phyloP scores from a whole-genome alignment of 2,888 invertebrate species.

The Acrocyrtus sp. region DNA sequence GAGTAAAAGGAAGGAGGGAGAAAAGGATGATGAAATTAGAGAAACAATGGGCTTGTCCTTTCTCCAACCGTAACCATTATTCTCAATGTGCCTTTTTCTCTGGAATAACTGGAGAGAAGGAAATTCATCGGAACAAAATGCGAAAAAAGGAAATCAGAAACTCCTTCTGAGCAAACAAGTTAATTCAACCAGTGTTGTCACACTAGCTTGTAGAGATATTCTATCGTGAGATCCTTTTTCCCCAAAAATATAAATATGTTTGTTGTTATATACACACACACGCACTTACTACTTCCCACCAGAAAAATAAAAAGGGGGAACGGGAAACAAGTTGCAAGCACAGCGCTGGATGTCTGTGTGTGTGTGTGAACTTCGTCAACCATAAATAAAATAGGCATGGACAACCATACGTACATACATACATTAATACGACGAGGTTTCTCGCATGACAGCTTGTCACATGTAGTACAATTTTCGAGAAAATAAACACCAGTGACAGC shows the following conservation, averaged over 20 bases:
- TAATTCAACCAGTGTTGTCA: slow-evolving; percentile 20
- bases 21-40: slow-evolving; percentile 46
- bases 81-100: slow-evolving; percentile 19
- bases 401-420: too few species aligned
- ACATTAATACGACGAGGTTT: slow-evolving; percentile 10
- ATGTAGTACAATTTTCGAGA: slow-evolving; percentile 38
- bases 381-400: too few species aligned
- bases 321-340: background rate
- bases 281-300: too few species aligned
- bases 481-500: slow-evolving; percentile 37
- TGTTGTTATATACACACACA: too few species aligned
- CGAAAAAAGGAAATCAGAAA: slow-evolving; percentile 24
- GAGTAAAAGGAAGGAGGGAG: slow-evolving; percentile 14
- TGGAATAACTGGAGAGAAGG: slow-evolving; percentile 3
- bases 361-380: too few species aligned
- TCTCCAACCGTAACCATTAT: slow-evolving; percentile 16
- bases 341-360: too few species aligned
- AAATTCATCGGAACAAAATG: slow-evolving; percentile 5
- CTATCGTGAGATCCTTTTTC: too few species aligned
- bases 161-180: slow-evolving; percentile 35
- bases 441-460: slow-evolving; percentile 41
- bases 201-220: too few species aligned
- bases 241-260: too few species aligned
- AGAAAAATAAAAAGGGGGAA: background rate
- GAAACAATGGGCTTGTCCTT: slow-evolving; percentile 36